Percentiles rank a stretch among this genome's conserved stretches.
Evolutionary conservation across 2,113 vertebrate genomes (phyloP).

Genomic region (Taxidea taxus): DNA sequence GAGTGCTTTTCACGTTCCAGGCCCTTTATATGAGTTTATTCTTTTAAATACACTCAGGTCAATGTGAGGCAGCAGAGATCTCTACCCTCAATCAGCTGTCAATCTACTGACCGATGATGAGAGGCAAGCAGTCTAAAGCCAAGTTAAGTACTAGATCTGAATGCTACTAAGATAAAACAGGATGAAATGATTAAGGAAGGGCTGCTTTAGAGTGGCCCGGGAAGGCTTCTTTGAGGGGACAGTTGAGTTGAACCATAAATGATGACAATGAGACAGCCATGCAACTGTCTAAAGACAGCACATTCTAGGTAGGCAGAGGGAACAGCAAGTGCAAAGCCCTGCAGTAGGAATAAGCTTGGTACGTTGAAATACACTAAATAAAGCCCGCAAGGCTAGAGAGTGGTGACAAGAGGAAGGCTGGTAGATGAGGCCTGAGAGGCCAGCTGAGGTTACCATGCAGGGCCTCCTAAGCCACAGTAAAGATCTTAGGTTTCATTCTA

Average conservation of each 20-base stretch:
- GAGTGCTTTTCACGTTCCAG: neutral
- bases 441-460: neutral
- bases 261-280: neutral
- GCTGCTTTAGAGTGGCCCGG: neutral
- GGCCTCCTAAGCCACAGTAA: neutral
- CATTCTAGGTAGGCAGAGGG: neutral
- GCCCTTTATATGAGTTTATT: neutral
- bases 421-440: neutral
- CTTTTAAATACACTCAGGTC: neutral
- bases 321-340: neutral
- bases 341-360: neutral
- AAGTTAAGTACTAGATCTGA: neutral
- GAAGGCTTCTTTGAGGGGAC: neutral
- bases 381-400: neutral
- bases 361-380: neutral
- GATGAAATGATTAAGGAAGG: neutral
- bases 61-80: neutral
- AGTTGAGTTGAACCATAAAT: neutral
- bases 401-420: neutral
- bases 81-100: neutral
- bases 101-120: neutral
- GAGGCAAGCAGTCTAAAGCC: neutral
- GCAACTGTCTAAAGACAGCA: neutral
- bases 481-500: slow-evolving; percentile 18
- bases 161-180: neutral